Evolutionary conservation across 2,888 invertebrate species (phyloP), one percentile per base, ranked within the genome.

Genomic region (Lasioglossum pauxillum): DNA sequence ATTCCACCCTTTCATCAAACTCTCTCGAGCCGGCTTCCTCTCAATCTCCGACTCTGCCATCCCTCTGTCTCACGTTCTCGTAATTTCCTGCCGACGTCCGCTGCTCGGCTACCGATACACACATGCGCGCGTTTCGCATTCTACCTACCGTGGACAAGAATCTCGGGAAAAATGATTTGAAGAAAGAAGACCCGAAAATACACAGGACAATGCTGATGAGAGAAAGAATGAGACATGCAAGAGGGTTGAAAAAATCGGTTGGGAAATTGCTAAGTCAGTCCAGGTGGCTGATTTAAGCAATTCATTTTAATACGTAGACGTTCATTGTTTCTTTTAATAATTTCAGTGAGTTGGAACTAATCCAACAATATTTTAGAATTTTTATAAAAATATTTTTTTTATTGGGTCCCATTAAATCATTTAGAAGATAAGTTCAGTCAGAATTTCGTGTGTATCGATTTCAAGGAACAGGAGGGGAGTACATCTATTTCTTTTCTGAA

Each of bases 1-100:
- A 85, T 79, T 81, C 80, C 76, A 72, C 71, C 72, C 83, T 88
- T 85, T 91, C 84, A 85, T 90, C 86, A 83, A 81, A 71, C 80
- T 80, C 73, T 73, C 53, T 23, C 75, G 69, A 57, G 27, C 72
- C 44, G 31, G 60, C 67, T 82, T 49, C 72, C 74, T 64, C 73
- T 69, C 79, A 14, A 44, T 78, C 78, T 53, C 64, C 46, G 53
- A 73, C 41, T 46, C 49, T 19, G 64, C 75, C 60, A n/a, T 67
- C 71, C 53, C 75, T 83, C 71, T 76, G 72, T 89, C 87, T 80
- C 82, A 44, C 76, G 75, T 72, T 67, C 75, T 31, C 53, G 71
- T 85, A 82, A 80, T 87, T 87, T 82, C 57, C 78, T 75, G 69
- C 67, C 74, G 14, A 38, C 60, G 73, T 72, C 27, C 74, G 41